Base-by-base conservation (phyloP, 2,113 vertebrate species). In the Rafetus swinhoei region DNA sequence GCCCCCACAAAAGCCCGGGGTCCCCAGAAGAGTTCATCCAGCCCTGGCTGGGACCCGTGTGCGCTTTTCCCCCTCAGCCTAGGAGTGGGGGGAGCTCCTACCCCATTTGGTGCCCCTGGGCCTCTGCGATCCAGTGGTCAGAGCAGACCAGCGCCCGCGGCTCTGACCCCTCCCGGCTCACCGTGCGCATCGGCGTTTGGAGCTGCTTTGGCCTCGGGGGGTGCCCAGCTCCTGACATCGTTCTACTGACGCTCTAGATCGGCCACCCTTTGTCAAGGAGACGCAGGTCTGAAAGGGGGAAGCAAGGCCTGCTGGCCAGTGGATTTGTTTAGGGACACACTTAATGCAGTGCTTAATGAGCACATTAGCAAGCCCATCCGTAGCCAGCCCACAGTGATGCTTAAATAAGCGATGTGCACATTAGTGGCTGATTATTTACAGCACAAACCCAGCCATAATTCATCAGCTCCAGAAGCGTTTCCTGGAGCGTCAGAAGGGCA, bases 361-460 rank as follows among this genome's bases (percentile, higher is more conserved):
- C 81, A 19, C 60, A 32, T n/a, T 69, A 69, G 16, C 18, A 69
- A 69, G n/a, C 65, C 65, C 65, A 57, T 13, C 7, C 6, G 21
- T 8, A 27, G 77, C 69, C 39, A 80, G 19, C 54, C 84, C 59
- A 89, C 91, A 87, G 85, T 65, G 83, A 81, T 92, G 90, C 50
- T 82, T 87, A 72, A 35, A 76, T 84, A 95, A 88, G 94, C 69
- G 16, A 92, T 79, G 53, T 62, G 12, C 7, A 2, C 88, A 79
- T 52, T 77, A 39, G 87, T 60, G 82, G 86, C 90, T 72, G 15
- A 3, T 93, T 84, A 90, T 91, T 95, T 93, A 54, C 92, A 90
- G 86, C 82, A 60, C 45, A 84, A 29, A 92, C 29, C 81, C 4
- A 24, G 86, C 83, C 85, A 18, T 4, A 82, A 59, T 2, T 0